Percentiles rank a stretch among this genome's conserved stretches.
Evolutionary conservation across 1,140 invertebrate genomes (phyloP).

Genomic region (Cyphomyrmex costatus): DNA sequence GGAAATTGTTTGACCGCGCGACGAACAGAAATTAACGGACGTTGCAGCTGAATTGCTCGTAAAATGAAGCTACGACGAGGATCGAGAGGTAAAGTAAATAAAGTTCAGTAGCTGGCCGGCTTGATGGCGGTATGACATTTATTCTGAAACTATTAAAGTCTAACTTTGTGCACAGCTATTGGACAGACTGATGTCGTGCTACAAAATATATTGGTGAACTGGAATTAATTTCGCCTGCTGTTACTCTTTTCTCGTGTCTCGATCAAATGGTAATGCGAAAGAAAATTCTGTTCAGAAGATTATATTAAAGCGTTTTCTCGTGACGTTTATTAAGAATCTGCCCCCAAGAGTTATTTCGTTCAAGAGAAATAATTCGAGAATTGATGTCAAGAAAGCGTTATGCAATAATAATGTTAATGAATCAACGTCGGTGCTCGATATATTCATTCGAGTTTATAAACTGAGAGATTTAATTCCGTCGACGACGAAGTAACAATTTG

Average conservation of each 20-base stretch:
- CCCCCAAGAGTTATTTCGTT: background rate
- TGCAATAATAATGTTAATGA: background rate
- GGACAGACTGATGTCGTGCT: constrained; percentile 59
- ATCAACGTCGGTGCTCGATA: background rate
- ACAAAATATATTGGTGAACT: constrained; percentile 66
- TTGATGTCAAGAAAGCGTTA: background rate
- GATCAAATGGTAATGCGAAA: constrained; percentile 14
- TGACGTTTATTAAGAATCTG: constrained; percentile 12
- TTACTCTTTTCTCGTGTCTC: background rate
- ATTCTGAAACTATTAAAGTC: constrained; percentile 75
- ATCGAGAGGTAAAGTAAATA: constrained; percentile 75
- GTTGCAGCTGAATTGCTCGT: constrained; percentile 76
- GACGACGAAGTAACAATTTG: constrained; percentile 72
- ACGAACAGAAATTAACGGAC: constrained; percentile 69
- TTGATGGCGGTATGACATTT: constrained; percentile 75
- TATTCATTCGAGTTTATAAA: constrained; percentile 30
- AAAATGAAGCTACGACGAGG: constrained; percentile 74
- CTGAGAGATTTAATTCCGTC: constrained; percentile 54
- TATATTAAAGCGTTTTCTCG: constrained; percentile 13
- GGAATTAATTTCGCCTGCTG: constrained; percentile 59
- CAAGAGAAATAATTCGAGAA: constrained; percentile 9
- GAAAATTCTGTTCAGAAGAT: background rate
- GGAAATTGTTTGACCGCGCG: constrained; percentile 38
- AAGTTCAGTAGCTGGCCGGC: constrained; percentile 76
- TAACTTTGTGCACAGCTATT: constrained; percentile 69